phyloP scores from a whole-genome alignment of 2,797 vertebrate genomes.

The Danio choprae region DNA sequence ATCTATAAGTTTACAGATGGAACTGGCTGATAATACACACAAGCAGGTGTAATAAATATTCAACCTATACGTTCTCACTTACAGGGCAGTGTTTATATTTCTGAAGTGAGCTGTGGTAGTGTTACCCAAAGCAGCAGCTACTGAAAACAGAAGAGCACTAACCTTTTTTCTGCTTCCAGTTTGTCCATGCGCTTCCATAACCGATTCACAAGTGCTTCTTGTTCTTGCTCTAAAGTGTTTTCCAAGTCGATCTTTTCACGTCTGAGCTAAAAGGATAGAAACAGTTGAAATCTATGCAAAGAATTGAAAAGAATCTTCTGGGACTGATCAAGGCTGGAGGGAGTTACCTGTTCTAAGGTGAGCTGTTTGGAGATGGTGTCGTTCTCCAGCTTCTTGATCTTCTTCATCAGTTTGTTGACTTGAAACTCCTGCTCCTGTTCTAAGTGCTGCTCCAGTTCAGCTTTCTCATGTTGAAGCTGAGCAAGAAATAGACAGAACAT shows the following conservation, averaged over 20 bases:
- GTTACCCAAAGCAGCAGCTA: background rate
- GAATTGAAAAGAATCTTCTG: background rate
- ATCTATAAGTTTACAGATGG: background rate
- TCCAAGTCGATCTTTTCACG: slow-evolving; percentile 99
- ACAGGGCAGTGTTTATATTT: background rate
- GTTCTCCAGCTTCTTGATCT: slow-evolving; percentile 99
- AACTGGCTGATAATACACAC: background rate
- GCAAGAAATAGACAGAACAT: background rate
- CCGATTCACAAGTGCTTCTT: slow-evolving; percentile 97
- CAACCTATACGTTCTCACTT: background rate
- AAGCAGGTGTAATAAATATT: background rate
- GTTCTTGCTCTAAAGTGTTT: slow-evolving; percentile 98
- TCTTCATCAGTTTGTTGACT: slow-evolving; percentile 99
- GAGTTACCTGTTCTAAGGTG: slow-evolving; percentile 93
- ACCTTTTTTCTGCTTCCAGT: slow-evolving; percentile 99
- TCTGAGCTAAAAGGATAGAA: slow-evolving; percentile 83
- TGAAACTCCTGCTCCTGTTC: slow-evolving; percentile 99
- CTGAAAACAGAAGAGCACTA: background rate
- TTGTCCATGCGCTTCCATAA: slow-evolving; percentile 99
- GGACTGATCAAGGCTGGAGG: too few species aligned
- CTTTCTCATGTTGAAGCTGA: slow-evolving; percentile 98
- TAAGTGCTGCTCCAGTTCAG: slow-evolving; percentile 96
- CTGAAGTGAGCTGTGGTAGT: background rate
- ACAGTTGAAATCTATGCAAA: background rate
- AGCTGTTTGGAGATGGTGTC: slow-evolving; percentile 99